A percentile compares a stretch with the other conserved stretches of the same genome.
These are phyloP conservation scores for Patiria pectinifera DNA, from an alignment of 53 echinoderm and acorn worm species.

Conservation along the genomic window DNA sequence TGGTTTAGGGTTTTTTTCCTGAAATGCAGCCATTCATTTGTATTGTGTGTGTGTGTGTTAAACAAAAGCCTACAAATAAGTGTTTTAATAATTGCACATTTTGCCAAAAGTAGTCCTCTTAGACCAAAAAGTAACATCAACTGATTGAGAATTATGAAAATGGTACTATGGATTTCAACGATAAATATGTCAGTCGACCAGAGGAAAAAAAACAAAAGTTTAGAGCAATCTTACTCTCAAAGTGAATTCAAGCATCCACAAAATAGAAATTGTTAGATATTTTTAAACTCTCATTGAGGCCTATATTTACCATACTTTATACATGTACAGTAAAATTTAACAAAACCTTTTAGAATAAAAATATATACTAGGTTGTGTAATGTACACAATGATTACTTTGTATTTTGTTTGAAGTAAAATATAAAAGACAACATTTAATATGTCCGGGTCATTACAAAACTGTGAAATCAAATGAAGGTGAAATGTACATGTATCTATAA, in stretches of 20 bases:
- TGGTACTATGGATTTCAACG: neutral
- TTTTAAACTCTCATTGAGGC: neutral
- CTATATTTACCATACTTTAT: neutral
- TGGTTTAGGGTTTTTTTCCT: no score
- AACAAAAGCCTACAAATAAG: neutral
- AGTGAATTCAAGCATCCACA: neutral
- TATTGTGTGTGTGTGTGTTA: no score
- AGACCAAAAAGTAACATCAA: neutral
- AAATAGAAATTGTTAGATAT: neutral
- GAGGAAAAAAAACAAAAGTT: neutral
- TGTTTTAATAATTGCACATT: neutral
- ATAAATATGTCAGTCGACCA: neutral
- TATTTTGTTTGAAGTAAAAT: neutral
- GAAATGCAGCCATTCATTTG: no score
- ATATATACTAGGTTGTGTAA: constrained; percentile 12
- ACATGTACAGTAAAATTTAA: neutral
- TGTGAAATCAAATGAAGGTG: neutral
- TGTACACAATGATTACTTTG: constrained; percentile 45
- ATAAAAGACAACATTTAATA: neutral
- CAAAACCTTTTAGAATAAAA: constrained; percentile 6
- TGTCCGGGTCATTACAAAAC: constrained; percentile 6
- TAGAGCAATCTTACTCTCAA: neutral
- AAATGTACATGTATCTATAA: constrained; percentile 4
- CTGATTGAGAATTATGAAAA: neutral
- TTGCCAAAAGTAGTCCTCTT: no score